Conservation (phyloP, 2,113 vertebrate genomes). For the Raja brachyura region DNA sequence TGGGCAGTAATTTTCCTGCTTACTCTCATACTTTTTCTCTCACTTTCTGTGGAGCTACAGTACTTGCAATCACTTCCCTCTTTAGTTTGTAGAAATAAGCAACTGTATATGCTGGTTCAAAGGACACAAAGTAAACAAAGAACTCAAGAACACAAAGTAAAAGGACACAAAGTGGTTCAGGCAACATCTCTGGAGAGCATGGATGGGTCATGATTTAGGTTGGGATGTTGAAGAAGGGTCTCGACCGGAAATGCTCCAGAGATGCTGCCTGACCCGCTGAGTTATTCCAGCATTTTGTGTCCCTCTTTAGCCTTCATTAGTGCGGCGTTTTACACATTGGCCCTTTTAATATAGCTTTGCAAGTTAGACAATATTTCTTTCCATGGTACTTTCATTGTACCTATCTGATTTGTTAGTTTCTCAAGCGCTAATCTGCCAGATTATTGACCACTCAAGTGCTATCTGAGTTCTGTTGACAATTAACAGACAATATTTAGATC, state of each 20-base stretch:
- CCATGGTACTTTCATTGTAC: background rate
- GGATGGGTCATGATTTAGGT: too few relatives aligned
- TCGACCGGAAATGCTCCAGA: too few relatives aligned
- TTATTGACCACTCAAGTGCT: background rate
- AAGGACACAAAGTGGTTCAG: too few relatives aligned
- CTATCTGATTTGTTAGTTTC: background rate
- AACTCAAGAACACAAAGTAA: too few relatives aligned
- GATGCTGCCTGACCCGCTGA: too few relatives aligned
- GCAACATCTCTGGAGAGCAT: too few relatives aligned
- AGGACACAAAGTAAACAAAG: too few relatives aligned
- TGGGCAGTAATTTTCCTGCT: background rate
- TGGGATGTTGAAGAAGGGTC: too few relatives aligned
- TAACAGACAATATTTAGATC: background rate
- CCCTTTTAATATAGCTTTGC: background rate
- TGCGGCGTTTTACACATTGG: background rate
- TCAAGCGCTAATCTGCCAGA: too few relatives aligned
- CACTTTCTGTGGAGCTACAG: background rate
- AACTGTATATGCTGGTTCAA: too few relatives aligned
- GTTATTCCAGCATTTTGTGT: too few relatives aligned
- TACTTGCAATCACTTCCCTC: background rate
- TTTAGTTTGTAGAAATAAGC: too few relatives aligned
- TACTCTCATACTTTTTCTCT: background rate
- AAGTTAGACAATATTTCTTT: background rate
- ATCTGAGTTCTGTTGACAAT: background rate
- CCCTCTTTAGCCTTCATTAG: background rate